Conservation (phyloP, 2,113 vertebrate genomes). For the Phyllostomus hastatus region DNA sequence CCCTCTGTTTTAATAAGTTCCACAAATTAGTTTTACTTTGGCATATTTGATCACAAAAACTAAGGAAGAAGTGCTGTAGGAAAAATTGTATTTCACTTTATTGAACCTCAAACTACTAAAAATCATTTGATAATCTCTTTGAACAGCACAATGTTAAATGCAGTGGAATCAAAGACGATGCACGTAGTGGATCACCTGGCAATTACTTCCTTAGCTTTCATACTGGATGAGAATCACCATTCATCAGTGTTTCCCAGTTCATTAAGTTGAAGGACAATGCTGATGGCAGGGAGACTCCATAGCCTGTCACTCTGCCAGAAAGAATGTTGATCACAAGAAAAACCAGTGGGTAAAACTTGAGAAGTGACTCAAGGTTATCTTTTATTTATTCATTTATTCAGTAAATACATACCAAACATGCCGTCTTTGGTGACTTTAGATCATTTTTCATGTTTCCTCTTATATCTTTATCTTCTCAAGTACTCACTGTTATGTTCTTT, state of each 20-base stretch:
- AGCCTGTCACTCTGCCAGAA: conserved; percentile 36
- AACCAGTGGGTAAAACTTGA: conserved; percentile 22
- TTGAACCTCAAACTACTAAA: conserved; percentile 44
- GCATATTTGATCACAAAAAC: conserved; percentile 38
- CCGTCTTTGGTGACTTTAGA: not conserved
- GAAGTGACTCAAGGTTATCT: conserved; percentile 32
- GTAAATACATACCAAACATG: conserved; percentile 42
- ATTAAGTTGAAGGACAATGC: conserved; percentile 25
- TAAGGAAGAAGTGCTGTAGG: conserved; percentile 51
- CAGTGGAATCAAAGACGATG: conserved; percentile 47
- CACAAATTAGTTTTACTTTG: conserved; percentile 38
- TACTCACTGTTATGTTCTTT: not conserved
- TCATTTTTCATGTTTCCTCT: conserved; percentile 22
- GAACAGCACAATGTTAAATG: conserved; percentile 28
- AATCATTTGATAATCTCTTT: conserved; percentile 50
- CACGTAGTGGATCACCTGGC: not conserved
- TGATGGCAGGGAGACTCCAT: not conserved
- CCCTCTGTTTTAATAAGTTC: conserved; percentile 12
- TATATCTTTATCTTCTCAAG: not conserved
- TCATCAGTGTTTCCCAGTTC: conserved; percentile 49
- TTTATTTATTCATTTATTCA: conserved; percentile 58
- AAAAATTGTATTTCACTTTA: conserved; percentile 38
- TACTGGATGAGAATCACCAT: conserved; percentile 30
- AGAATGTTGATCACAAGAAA: conserved; percentile 22
- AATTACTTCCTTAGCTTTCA: conserved; percentile 55